Percentiles rank a stretch among this genome's conserved stretches.
phyloP scores from a whole-genome alignment of 2,888 invertebrate genomes.

The Melinaea menophilus region DNA sequence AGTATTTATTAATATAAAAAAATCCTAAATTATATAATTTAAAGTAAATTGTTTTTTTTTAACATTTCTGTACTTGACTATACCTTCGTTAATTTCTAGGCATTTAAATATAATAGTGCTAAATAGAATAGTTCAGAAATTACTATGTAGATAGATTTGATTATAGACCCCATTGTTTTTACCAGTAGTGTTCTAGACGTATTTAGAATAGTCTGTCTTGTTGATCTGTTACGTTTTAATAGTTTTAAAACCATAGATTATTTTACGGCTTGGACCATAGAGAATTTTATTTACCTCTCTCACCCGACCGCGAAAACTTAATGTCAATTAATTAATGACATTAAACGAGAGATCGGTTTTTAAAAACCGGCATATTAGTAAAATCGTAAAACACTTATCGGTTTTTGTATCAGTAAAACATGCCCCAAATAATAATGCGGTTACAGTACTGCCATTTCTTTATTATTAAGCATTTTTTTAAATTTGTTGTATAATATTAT shows the following conservation, averaged over 20 bases:
- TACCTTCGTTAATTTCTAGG: slow-evolving; percentile 17
- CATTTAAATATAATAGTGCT: slow-evolving; percentile 15
- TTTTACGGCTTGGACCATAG: background rate
- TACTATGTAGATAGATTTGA: slow-evolving; percentile 25
- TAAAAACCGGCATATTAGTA: background rate
- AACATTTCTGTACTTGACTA: slow-evolving; percentile 17
- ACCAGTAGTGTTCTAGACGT: slow-evolving; percentile 24
- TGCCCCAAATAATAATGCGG: too few relatives aligned
- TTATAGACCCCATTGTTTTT: slow-evolving; percentile 23
- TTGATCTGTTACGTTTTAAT: slow-evolving; percentile 5
- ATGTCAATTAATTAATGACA: slow-evolving; percentile 6
- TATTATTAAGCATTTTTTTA: background rate
- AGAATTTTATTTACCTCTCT: background rate
- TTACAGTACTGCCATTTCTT: too few relatives aligned
- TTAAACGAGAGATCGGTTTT: background rate
- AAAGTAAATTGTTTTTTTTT: background rate
- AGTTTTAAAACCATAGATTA: slow-evolving; percentile 1
- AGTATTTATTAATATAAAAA: too few relatives aligned
- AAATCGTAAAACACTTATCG: background rate
- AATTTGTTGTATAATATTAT: background rate
- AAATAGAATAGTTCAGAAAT: slow-evolving; percentile 17
- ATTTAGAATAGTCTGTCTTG: slow-evolving; percentile 5
- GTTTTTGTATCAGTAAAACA: background rate
- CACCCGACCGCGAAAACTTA: background rate
- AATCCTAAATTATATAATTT: too few relatives aligned